Percentiles rank a stretch among this genome's conserved stretches.
Evolutionary conservation across 2,797 vertebrate species (phyloP).

Genomic region (Tadarida brasiliensis): DNA sequence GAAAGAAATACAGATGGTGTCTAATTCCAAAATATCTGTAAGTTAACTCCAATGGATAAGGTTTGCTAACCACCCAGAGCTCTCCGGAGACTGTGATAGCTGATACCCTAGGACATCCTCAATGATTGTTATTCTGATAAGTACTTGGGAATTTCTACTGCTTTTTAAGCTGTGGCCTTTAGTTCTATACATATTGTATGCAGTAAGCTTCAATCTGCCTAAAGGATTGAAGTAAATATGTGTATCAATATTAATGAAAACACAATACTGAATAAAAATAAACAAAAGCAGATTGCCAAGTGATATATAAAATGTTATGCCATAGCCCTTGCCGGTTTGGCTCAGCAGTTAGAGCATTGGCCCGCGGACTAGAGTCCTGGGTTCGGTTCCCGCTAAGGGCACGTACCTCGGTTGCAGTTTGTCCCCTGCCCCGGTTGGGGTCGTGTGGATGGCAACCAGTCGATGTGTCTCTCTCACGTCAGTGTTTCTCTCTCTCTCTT

Average conservation of each 20-base stretch:
- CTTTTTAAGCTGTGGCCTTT: background rate
- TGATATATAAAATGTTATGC: too few relatives aligned
- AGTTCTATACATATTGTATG: background rate
- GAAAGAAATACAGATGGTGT: conserved; percentile 31
- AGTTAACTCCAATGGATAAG: background rate
- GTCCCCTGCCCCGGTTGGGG: too few relatives aligned
- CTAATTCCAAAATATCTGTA: conserved; percentile 48
- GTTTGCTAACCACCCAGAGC: background rate
- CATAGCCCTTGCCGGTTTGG: too few relatives aligned
- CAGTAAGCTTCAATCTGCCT: background rate
- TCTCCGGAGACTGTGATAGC: background rate
- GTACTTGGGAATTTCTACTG: background rate
- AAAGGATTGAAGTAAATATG: background rate
- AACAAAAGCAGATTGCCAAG: conserved; percentile 9
- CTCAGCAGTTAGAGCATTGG: too few relatives aligned
- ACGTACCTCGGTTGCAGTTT: too few relatives aligned
- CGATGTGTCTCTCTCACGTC: too few relatives aligned
- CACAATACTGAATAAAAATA: background rate
- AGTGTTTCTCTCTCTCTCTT: too few relatives aligned
- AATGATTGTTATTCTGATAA: background rate
- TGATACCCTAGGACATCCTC: background rate
- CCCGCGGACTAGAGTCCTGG: too few relatives aligned
- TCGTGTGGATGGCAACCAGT: too few relatives aligned
- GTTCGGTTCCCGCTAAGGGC: too few relatives aligned
- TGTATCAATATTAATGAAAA: background rate